Evolutionary conservation across 2,113 vertebrate species (phyloP), one percentile per base, ranked within the genome.

Genomic region (Drymodes brunneopygia): DNA sequence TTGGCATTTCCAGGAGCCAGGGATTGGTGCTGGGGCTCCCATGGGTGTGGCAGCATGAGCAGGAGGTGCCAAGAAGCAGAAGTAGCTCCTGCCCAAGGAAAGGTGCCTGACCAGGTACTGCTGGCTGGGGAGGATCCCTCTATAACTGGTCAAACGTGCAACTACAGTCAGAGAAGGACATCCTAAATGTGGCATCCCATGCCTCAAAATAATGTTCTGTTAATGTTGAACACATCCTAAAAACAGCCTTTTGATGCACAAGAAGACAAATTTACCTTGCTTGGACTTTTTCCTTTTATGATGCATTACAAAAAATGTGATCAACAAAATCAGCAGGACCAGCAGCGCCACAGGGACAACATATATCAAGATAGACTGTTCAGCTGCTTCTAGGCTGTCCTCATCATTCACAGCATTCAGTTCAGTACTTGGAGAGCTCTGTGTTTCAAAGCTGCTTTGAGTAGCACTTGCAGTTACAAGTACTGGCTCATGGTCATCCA

Each of bases 251-350:
- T 69, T 64, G 25, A 57, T 91, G 45, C 5, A 1, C 1, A 7
- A 83, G 81, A 91, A 56, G 36, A 64, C 12, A 67, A 82, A 83
- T 91, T 97, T 98, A 98, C 98, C 98, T 98, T 97, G 93, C 38
- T 98, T 98, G 17, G 87, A 54, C 78, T 94, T 97, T 94, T 97
- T 98, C 77, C 74, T 96, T 92, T 93, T 98, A 42, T 54, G 95
- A 70, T 66, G 67, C 51, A 35, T 83, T 77, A 92, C 35, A 61
- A 98, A 44, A 92, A 96, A 47, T 17, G 75, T 2, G 60, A 92
- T 73, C 3, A 94, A 61, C 15, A 97, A 54, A 92, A 98, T n/a
- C 18, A 98, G 53, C 35, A 98, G 23, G 58, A 89, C 47, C 74
- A 98, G n/a, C 29, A 97, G 61, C 2, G 31, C 54, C 8, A 71